Conservation (phyloP, 2,797 vertebrate species). For the Propithecus perrieri region DNA sequence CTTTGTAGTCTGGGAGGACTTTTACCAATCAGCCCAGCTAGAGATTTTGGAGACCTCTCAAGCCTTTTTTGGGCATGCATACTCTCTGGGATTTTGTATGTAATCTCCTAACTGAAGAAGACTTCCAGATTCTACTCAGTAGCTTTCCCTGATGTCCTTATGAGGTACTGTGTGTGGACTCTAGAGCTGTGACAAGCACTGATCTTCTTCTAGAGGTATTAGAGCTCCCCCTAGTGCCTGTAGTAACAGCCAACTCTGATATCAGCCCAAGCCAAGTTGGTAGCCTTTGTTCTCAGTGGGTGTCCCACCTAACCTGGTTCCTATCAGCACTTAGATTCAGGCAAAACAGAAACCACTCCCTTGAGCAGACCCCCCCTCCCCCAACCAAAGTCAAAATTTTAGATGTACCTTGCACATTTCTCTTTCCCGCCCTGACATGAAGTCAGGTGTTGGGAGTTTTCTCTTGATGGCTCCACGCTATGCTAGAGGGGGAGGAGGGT, state of each 20-base stretch:
- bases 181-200: too few species aligned
- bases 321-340: background rate
- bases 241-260: background rate
- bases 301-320: background rate
- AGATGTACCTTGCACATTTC: background rate
- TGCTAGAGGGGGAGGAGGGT: accelerated
- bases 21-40: background rate
- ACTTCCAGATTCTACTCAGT: background rate
- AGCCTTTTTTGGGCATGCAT: background rate
- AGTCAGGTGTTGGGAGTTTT: background rate
- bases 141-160: background rate
- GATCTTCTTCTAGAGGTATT: background rate
- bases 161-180: background rate
- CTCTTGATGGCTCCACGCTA: background rate
- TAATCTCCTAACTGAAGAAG: background rate
- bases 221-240: background rate
- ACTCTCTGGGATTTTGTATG: background rate
- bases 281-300: background rate
- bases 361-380: accelerated
- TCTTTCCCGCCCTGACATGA: too few species aligned
- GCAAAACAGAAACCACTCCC: background rate
- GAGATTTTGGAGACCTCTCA: background rate
- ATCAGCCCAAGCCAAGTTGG: background rate
- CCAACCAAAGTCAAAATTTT: background rate
- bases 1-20: background rate